Percentiles rank a stretch among this genome's conserved stretches.
Conservation (phyloP, 2,113 vertebrate species). For the Ardeotis arabs region DNA sequence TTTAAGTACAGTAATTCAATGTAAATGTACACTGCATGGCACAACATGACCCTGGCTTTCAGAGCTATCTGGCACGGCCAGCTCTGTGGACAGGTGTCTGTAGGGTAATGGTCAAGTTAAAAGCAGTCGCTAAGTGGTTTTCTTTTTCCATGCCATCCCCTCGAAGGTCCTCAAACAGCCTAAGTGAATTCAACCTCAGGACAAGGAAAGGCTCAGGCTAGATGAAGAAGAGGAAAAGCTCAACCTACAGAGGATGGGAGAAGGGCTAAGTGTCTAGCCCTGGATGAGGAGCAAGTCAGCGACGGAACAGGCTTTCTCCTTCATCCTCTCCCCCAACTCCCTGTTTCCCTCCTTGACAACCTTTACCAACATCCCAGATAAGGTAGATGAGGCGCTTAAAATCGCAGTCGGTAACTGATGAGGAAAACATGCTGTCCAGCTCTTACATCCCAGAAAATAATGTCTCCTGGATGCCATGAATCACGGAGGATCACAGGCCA, state of each 20-base stretch:
- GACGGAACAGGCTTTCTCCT: neutral
- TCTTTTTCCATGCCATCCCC: neutral
- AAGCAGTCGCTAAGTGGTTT: neutral
- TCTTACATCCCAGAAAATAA: slow-evolving; percentile 38
- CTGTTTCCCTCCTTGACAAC: neutral
- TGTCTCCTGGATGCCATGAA: slow-evolving; percentile 50
- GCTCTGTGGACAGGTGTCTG: slow-evolving; percentile 13
- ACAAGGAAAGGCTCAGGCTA: neutral
- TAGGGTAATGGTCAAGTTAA: neutral
- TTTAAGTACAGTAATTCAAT: slow-evolving; percentile 46
- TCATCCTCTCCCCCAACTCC: neutral
- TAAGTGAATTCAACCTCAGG: neutral
- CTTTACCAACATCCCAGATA: neutral
- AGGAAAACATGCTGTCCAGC: slow-evolving; percentile 59
- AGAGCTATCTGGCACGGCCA: neutral
- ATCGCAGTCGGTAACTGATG: neutral
- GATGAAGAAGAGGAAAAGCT: neutral
- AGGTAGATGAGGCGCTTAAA: neutral
- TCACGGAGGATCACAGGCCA: neutral
- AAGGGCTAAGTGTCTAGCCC: neutral
- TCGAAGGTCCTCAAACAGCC: neutral
- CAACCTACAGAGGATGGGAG: neutral
- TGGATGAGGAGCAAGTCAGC: neutral
- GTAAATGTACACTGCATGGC: neutral
- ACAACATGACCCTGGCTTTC: neutral